A percentile compares a stretch with the other conserved stretches of the same genome.
These are phyloP conservation scores for Melanostoma mellinum DNA, from an alignment of 2,888 invertebrate species.

Conservation along the genomic window DNA sequence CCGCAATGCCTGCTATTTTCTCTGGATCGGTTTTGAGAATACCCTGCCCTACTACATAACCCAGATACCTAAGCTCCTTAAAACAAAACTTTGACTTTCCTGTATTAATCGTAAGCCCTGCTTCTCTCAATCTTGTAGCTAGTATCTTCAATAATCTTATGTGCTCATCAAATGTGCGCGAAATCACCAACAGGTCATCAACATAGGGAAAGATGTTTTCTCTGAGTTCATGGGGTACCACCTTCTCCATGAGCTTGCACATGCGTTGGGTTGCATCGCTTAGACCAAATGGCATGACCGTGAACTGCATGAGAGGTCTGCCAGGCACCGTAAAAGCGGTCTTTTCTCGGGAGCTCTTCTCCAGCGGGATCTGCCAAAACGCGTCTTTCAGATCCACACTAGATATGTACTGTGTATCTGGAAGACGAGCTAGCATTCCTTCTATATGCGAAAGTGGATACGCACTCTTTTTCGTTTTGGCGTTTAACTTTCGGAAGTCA, in stretches of 20 bases:
- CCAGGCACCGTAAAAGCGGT: conserved; percentile 24
- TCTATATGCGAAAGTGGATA: neutral
- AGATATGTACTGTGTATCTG: conserved; percentile 1
- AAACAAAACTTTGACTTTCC: conserved; percentile 12
- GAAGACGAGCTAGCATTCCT: conserved; percentile 8
- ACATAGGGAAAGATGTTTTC: conserved; percentile 11
- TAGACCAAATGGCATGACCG: neutral
- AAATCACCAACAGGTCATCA: neutral
- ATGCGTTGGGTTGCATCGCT: neutral
- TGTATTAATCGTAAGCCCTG: neutral
- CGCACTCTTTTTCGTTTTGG: neutral
- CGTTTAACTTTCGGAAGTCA: no score
- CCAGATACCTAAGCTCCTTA: neutral
- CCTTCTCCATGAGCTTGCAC: conserved; percentile 15
- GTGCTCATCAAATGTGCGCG: conserved; percentile 15
- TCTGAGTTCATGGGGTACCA: conserved; percentile 2
- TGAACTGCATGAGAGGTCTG: neutral
- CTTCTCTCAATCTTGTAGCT: neutral
- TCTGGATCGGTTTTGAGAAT: neutral
- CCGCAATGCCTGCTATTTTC: neutral
- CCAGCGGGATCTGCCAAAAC: neutral
- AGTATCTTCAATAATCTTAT: neutral
- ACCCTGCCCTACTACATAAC: neutral
- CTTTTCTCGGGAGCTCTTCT: neutral
- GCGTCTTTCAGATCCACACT: no score